Evolutionary conservation across 2,797 vertebrate species (phyloP), one percentile per base, ranked within the genome.

Genomic region (Poecile montanus): DNA sequence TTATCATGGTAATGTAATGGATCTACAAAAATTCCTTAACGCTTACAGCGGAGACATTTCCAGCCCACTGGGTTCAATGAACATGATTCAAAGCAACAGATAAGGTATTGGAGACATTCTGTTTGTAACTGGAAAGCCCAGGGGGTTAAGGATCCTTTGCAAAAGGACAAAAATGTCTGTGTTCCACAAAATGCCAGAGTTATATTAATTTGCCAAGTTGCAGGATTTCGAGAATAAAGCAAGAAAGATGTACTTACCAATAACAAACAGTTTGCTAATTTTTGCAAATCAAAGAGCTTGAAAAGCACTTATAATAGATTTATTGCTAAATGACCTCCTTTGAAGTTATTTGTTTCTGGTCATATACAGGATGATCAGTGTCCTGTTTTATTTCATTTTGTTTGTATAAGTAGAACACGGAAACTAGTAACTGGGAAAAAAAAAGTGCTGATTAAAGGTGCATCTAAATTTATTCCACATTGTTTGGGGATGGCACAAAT

Each of bases 111-210:
- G 67, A 93, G 84, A 89, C 50, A 68, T 87, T 79, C 48, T 95
- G 40, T 44, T 92, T 10, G 3, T 92, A 82, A 72, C 73, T 92
- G 92, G 71, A 91, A 95, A 68, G 51, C 88, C 79, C 72, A 19
- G 71, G 85, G 84, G 79, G 34, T 91, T 94, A 47, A 54, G 42
- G 42, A 83, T 87, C 76, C 60, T 88, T 93, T 95, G 57, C 71
- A 91, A 11, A 17, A 40, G 56, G 65, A 94, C 84, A 96, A 90
- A 93, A 67, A 91, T 84, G 19, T 68, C 89, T 93, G 44, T 94
- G 90, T 95, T 95, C 58, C 57, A 76, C 57, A 73, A 91, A 96
- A 75, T 94, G 42, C 77, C 62, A 85, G 32, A 95, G 57, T 92
- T 60, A 50, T 27, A 72, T 56, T 95, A 47, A n/a, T 88, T 91